phyloP scores from a whole-genome alignment of 2,888 invertebrate genomes.

The Agrilus cyanescens region DNA sequence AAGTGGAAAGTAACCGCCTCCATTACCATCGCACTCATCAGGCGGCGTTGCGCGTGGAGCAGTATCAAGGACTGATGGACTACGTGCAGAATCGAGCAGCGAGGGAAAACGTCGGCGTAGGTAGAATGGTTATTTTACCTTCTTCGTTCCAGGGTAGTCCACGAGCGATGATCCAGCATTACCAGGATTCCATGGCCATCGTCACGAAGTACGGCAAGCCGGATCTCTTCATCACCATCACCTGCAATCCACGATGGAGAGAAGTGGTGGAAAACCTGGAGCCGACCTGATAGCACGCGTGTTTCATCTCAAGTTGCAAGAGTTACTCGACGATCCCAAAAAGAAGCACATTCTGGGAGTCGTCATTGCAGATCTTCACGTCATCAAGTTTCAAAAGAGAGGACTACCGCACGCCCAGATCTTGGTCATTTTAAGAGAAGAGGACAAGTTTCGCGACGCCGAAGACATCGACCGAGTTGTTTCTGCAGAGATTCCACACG shows the following conservation, averaged over 20 bases:
- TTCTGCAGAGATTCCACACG: slow-evolving; percentile 26
- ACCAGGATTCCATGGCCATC: slow-evolving; percentile 24
- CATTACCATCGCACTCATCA: no score
- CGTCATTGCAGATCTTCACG: neutral
- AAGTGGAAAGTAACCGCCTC: no score
- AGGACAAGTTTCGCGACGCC: neutral
- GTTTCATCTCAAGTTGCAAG: slow-evolving; percentile 10
- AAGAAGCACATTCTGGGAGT: neutral
- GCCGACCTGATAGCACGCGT: slow-evolving; percentile 12
- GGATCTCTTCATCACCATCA: slow-evolving; percentile 23
- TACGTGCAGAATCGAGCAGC: no score
- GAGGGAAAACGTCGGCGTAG: slow-evolving; percentile 6
- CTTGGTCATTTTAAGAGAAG: neutral
- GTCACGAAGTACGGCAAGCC: slow-evolving; percentile 24
- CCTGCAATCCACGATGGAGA: slow-evolving; percentile 20
- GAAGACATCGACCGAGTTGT: slow-evolving; percentile 3
- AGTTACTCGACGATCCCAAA: neutral
- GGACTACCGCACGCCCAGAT: slow-evolving; percentile 7
- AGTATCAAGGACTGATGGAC: no score
- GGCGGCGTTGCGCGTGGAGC: no score
- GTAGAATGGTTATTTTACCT: slow-evolving; percentile 20
- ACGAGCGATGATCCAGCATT: slow-evolving; percentile 22
- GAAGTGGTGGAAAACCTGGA: slow-evolving; percentile 13
- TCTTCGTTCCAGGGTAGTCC: slow-evolving; percentile 22
- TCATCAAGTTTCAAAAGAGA: slow-evolving; percentile 4